These are phyloP conservation scores for Mayetiola destructor DNA, from an alignment of 2,888 invertebrate species.

Conservation along the genomic window DNA sequence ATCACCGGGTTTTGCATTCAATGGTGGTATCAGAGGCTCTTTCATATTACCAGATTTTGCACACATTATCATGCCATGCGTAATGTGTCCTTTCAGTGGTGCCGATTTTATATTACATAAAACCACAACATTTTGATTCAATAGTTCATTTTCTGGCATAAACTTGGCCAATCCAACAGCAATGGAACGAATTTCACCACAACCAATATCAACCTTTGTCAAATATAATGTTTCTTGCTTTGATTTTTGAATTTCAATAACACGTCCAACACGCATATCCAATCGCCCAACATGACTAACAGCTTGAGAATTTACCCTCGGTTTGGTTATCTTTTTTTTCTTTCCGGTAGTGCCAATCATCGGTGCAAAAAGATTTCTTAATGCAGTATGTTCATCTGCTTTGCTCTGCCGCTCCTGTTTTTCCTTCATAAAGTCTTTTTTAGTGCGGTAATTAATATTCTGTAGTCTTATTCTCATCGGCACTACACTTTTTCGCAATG, in stretches of 20 bases:
- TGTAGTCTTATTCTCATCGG: too few relatives aligned
- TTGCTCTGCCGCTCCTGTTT: too few relatives aligned
- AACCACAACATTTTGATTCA: neutral
- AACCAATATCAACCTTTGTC: conserved; percentile 74
- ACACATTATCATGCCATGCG: neutral
- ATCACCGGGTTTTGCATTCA: neutral
- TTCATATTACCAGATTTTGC: neutral
- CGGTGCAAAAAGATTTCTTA: too few relatives aligned
- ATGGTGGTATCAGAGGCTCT: neutral
- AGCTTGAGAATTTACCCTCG: neutral
- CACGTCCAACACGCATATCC: conserved; percentile 73
- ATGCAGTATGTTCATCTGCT: too few relatives aligned
- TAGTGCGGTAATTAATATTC: too few relatives aligned
- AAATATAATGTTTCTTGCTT: conserved; percentile 79
- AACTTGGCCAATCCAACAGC: neutral
- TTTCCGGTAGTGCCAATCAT: too few relatives aligned
- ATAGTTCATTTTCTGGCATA: neutral
- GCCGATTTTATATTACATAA: neutral
- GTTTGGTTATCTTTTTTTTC: conserved; percentile 9
- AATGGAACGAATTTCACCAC: conserved; percentile 24
- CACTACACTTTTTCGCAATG: too few relatives aligned
- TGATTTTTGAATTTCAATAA: conserved; percentile 61
- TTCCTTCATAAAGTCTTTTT: too few relatives aligned
- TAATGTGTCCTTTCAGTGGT: neutral
- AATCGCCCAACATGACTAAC: conserved; percentile 48